Conservation (phyloP, 2,888 invertebrate genomes). For the Drosophila kuntzei region DNA sequence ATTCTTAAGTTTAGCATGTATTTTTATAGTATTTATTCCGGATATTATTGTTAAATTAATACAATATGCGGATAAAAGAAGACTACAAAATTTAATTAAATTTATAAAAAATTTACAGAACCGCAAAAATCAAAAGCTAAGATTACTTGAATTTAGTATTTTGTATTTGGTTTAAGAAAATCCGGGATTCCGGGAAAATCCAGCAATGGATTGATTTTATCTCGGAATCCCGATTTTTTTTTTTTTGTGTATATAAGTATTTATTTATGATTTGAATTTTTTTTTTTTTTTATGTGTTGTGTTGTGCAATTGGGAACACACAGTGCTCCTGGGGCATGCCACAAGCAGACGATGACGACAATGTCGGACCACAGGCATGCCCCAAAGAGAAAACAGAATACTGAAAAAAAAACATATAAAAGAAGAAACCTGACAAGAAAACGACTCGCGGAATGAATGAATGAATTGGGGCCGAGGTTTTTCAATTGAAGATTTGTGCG, state of each 20-base stretch:
- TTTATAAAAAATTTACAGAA: too few species aligned
- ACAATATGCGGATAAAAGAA: too few species aligned
- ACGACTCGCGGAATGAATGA: constrained; percentile 11
- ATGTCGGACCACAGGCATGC: constrained; percentile 18
- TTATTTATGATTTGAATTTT: constrained; percentile 47
- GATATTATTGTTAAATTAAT: too few species aligned
- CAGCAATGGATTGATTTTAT: too few species aligned
- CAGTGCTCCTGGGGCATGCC: constrained; percentile 53
- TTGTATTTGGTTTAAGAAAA: too few species aligned
- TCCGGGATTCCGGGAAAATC: too few species aligned
- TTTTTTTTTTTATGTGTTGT: constrained; percentile 20
- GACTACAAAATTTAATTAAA: too few species aligned
- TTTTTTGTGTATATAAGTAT: constrained; percentile 43
- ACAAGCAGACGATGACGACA: constrained; percentile 58
- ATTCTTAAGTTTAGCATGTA: too few species aligned
- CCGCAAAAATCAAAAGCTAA: too few species aligned
- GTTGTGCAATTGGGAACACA: constrained; percentile 47
- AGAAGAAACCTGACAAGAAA: constrained; percentile 23
- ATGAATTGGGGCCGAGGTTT: constrained; percentile 36
- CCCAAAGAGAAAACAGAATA: constrained; percentile 2
- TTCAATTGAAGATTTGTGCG: constrained; percentile 1
- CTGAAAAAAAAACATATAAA: background rate
- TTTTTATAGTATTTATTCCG: too few species aligned
- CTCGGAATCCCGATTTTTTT: too few species aligned
- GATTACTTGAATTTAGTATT: too few species aligned